Evolutionary conservation across 2,113 vertebrate genomes (phyloP), one percentile per base, ranked within the genome.

Genomic region (Phylloscopus trochilus): DNA sequence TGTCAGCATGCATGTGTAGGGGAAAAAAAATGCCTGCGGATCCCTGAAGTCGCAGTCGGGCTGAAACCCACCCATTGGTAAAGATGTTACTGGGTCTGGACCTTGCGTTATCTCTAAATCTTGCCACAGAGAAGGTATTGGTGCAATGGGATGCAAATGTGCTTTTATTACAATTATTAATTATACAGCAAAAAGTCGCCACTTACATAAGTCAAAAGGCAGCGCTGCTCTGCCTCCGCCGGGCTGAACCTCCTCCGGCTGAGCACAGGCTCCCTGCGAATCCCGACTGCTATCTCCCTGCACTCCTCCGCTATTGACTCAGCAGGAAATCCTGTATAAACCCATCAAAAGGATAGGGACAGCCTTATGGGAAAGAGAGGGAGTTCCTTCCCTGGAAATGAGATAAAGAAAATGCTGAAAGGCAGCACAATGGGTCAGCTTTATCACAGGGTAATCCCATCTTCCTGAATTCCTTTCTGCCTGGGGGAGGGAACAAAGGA

Each of bases 271-370:
- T 77, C 80, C 80, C 88, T 77, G 88, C 56, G 79, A 83, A 77
- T 90, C 72, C 56, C 56, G 49, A 76, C 88, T 77, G 88, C 72
- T 90, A 83, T 77, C 56, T 90, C 23, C 90, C 90, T 5, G 77
- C 68, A 15, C n/a, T 47, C 76, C 76, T 75, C 68, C 90, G 52
- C 58, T 27, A 15, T 15, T 47, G 88, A 67, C 76, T 91, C 89
- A 41, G 58, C 78, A 43, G 89, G 94, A 96, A 95, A 93, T 82
- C 84, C 83, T 83, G 43, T 31, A 78, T 52, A 74, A 96, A 86
- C 60, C 83, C 91, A 93, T 59, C 60, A 23, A n/a, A 86, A 43
- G 73, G 86, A 37, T 3, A 58, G 66, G 46, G 67, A 68, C 60
- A 82, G 81, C 16, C 33, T 69, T 41, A 47, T 9, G 67, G 89